Evolutionary conservation across 2,113 vertebrate genomes (phyloP).

Genomic region (Atlantisia rogersi): DNA sequence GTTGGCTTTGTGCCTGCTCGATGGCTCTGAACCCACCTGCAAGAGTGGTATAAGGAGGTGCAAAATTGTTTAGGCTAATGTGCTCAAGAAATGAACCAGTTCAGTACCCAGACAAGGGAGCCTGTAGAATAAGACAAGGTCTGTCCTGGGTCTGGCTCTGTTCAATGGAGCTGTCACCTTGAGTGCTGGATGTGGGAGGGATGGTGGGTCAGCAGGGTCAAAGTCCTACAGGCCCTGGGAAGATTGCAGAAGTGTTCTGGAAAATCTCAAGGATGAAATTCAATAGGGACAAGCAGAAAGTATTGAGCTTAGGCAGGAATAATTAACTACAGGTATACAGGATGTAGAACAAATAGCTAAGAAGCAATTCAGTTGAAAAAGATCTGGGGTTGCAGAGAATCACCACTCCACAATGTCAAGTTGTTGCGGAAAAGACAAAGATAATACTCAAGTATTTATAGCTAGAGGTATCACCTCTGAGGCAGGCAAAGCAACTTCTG

Average conservation of each 20-base stretch:
- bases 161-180: neutral
- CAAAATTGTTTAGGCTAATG: neutral
- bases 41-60: neutral
- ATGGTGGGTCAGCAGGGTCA: accelerated
- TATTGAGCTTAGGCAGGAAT: conserved; percentile 67
- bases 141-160: neutral
- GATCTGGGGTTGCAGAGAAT: conserved; percentile 21
- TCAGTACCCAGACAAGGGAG: neutral
- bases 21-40: neutral
- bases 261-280: conserved; percentile 53
- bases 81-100: neutral
- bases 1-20: neutral
- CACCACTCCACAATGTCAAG: conserved; percentile 23
- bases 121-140: neutral
- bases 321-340: conserved; percentile 53
- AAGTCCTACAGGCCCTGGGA: neutral
- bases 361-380: conserved; percentile 52
- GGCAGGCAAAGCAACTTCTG: neutral
- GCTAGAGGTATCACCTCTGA: neutral
- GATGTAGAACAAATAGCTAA: conserved; percentile 37
- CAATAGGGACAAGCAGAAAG: conserved; percentile 50
- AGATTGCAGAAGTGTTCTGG: conserved; percentile 40
- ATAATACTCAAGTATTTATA: neutral
- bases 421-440: neutral
- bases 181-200: neutral